phyloP scores from a whole-genome alignment of 2,888 invertebrate genomes.

The Schrankia costaestrigalis region DNA sequence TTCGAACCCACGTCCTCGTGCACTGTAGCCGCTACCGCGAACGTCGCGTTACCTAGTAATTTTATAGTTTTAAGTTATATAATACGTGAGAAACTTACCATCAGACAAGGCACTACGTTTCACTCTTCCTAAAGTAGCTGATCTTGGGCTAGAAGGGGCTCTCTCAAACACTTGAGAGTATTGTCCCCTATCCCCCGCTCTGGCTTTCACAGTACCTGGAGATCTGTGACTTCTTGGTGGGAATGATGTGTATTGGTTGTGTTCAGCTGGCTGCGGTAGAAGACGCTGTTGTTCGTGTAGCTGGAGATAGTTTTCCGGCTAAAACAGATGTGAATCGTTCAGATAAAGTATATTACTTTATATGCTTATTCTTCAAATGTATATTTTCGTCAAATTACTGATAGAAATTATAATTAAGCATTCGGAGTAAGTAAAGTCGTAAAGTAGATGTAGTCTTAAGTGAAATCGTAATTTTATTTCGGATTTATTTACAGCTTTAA shows the following conservation, averaged over 20 bases:
- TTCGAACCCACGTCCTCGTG: neutral
- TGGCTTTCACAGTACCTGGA: conserved; percentile 61
- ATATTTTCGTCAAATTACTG: too few species aligned
- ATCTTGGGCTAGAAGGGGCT: conserved; percentile 77
- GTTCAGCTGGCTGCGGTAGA: conserved; percentile 64
- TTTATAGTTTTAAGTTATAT: neutral
- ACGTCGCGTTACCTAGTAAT: neutral
- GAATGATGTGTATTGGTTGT: conserved; percentile 75
- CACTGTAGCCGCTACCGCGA: too few species aligned
- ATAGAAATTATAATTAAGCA: too few species aligned
- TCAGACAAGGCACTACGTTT: conserved; percentile 64
- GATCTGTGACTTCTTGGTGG: conserved; percentile 59
- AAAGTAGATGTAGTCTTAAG: too few species aligned
- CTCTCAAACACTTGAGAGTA: conserved; percentile 80
- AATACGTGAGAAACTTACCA: conserved; percentile 55
- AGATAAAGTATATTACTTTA: too few species aligned
- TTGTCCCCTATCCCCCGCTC: conserved; percentile 71
- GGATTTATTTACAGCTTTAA: too few species aligned
- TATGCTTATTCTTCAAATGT: too few species aligned
- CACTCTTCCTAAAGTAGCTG: conserved; percentile 65
- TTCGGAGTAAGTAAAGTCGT: too few species aligned
- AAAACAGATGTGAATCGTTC: conserved; percentile 8
- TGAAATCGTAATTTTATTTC: too few species aligned
- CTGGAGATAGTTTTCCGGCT: conserved; percentile 74
- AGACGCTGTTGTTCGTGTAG: conserved; percentile 75